Conservation (phyloP, 2,888 invertebrate species). For the Anodontia alba region DNA sequence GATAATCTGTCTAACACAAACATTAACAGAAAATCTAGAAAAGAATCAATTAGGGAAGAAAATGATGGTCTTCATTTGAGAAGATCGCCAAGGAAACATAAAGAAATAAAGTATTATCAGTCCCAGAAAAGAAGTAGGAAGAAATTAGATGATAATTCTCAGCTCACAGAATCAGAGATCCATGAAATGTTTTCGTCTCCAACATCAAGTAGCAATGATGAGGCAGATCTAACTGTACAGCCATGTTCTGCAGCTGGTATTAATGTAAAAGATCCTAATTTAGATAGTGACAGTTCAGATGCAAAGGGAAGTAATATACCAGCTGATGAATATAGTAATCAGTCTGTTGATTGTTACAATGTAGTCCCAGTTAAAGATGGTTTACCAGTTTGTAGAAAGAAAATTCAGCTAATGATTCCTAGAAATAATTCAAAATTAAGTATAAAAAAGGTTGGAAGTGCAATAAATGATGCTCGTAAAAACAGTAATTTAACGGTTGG, state of each 20-base stretch:
- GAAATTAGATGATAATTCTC: background rate
- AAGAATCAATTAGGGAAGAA: background rate
- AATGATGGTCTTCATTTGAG: slow-evolving; percentile 27
- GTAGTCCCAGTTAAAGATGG: slow-evolving; percentile 54
- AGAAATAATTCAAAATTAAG: background rate
- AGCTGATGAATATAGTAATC: background rate
- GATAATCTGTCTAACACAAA: background rate
- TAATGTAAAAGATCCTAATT: background rate
- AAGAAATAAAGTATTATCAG: background rate
- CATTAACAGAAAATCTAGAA: background rate
- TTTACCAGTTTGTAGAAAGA: slow-evolving; percentile 24
- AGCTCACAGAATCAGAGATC: slow-evolving; percentile 14
- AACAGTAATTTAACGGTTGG: background rate
- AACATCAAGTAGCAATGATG: background rate
- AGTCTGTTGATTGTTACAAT: slow-evolving; percentile 49
- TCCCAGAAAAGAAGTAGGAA: background rate
- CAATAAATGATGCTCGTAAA: background rate
- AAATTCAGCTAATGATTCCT: slow-evolving; percentile 37
- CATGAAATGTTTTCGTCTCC: slow-evolving; percentile 11
- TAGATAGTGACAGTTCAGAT: no score
- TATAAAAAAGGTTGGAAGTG: background rate
- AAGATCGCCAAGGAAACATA: slow-evolving; percentile 54
- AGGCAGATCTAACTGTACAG: background rate
- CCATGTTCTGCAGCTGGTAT: background rate
- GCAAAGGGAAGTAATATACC: background rate